A percentile compares a stretch with the other conserved stretches of the same genome.
Conservation (phyloP, 2,113 vertebrate species). For the Hystrix brachyura region DNA sequence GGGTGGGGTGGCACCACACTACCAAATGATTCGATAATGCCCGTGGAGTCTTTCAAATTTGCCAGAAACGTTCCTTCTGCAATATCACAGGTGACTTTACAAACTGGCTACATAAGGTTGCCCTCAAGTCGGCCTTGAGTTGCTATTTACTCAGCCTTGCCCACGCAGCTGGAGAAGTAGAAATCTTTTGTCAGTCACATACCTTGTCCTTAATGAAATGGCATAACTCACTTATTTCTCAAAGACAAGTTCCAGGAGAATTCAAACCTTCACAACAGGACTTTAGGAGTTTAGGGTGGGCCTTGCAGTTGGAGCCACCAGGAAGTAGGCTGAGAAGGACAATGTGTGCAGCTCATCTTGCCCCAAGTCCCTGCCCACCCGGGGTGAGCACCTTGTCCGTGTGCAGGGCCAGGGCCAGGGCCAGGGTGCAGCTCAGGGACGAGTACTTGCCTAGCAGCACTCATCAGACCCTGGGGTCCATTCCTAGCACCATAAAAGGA, state of each 20-base stretch:
- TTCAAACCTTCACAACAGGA: neutral
- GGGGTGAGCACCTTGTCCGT: too few relatives aligned
- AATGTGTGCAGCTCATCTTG: neutral
- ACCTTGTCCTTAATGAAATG: neutral
- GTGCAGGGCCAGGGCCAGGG: neutral
- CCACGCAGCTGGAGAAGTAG: accelerated
- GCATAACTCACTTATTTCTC: neutral
- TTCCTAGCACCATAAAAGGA: neutral
- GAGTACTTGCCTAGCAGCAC: neutral
- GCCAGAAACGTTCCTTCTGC: neutral
- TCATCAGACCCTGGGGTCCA: neutral
- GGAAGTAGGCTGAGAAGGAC: too few relatives aligned
- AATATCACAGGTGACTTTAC: neutral
- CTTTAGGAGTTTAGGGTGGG: too few relatives aligned
- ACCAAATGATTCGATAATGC: too few relatives aligned
- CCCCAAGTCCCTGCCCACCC: neutral
- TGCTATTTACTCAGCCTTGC: neutral
- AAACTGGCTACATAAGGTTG: neutral
- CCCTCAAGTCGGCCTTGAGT: neutral
- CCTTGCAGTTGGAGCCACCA: accelerated
- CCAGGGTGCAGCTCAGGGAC: neutral
- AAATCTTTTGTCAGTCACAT: neutral
- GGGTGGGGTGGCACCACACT: too few relatives aligned
- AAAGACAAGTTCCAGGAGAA: neutral
- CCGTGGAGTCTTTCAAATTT: neutral